Base-by-base conservation (phyloP, 1,140 invertebrate genomes). In the Drosophila eugracilis region DNA sequence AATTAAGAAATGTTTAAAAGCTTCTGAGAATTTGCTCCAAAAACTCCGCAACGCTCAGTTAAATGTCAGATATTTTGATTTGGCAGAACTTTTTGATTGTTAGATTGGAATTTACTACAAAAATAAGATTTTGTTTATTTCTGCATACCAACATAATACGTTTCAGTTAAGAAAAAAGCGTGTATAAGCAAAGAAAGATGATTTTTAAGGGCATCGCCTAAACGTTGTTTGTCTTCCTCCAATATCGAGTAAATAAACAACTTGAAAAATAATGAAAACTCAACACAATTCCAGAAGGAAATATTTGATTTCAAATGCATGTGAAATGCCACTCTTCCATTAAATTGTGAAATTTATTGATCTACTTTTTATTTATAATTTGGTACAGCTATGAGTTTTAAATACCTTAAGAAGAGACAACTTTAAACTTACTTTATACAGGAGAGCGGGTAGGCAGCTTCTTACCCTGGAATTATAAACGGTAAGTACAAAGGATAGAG, bases 371-470 rank as follows among this genome's bases (percentile, higher is more conserved):
- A 24, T 21, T 36, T 37, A 17, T 41, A 7, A 54, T 19, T 48
- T 32, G 7, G 14, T 59, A 59, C 30, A 24, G 9, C 32, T 67
- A 67, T 24, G 32, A 54, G 26, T 47, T n/a, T 55, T 69, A 55
- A 55, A 67, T 69, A 62, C 4, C 69, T 73, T 45, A 47, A 34
- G 28, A 62, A 32, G 36, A 73, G 57, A 78, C 54, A 65, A 70
- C 44, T 78, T 83, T 60, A 39, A 39, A 26, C 71, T 53, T 84
- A 66, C 32, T 26, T 7, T 32, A 52, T 69, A 74, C 19, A 63
- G 19, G 34, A 41, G 21, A 47, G 47, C 44, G 24, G 24, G 26
- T 34, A 24, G 39, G 15, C 28, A 30, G 10, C 36, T 21, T 34
- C 32, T 49, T 50, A 26, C 22, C 58, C 39, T 60, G 50, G 47